A percentile compares a stretch with the other conserved stretches of the same genome.
Conservation (phyloP, 2,113 vertebrate genomes). For the Aphyosemion australe region DNA sequence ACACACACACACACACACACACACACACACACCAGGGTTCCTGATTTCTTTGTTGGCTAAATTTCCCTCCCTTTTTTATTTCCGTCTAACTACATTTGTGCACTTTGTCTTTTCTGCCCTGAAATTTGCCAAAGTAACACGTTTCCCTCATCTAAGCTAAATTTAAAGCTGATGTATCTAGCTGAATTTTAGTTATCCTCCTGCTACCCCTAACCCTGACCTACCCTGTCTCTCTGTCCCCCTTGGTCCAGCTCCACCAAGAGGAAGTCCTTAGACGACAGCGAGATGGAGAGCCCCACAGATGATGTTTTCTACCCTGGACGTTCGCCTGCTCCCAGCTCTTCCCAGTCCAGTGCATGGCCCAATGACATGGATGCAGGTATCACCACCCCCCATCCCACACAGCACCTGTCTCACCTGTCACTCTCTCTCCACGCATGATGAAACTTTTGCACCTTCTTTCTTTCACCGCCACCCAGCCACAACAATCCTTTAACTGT, state of each 20-base stretch:
- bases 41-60: slow-evolving; percentile 40
- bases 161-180: slow-evolving; percentile 4
- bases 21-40: neutral
- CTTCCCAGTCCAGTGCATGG: slow-evolving; percentile 90
- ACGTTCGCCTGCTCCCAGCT: slow-evolving; percentile 88
- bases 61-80: slow-evolving; percentile 43
- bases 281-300: slow-evolving; percentile 90
- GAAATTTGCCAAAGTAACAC: slow-evolving; percentile 6
- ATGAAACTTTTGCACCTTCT: slow-evolving; percentile 12
- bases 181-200: neutral
- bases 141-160: slow-evolving; percentile 18
- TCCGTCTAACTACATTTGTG: slow-evolving; percentile 32
- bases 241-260: slow-evolving; percentile 83
- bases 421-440: slow-evolving; percentile 25
- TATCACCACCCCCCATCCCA: slow-evolving; percentile 57
- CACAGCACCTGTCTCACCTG: slow-evolving; percentile 4
- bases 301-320: slow-evolving; percentile 91
- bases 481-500: slow-evolving; percentile 4
- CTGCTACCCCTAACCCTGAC: slow-evolving; percentile 17
- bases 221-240: slow-evolving; percentile 13
- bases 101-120: slow-evolving; percentile 23
- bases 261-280: slow-evolving; percentile 91
- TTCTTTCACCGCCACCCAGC: slow-evolving; percentile 21
- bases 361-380: slow-evolving; percentile 90
- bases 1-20: no score